Conservation (phyloP, 1,140 invertebrate genomes). For the Anoplolepis gracilipes region DNA sequence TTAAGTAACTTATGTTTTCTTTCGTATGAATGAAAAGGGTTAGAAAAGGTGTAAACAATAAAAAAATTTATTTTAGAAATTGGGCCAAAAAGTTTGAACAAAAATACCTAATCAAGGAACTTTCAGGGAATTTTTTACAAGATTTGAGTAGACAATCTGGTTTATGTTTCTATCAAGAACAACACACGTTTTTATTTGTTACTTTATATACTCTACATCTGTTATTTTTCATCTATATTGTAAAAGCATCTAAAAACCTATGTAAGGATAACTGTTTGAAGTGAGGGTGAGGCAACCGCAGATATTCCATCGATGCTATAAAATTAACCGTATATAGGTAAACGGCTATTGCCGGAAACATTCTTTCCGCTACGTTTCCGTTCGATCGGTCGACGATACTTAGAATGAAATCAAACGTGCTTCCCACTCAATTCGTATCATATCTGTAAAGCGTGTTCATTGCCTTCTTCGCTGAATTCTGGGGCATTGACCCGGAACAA, state of each 20-base stretch:
- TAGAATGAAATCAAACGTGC: conserved; percentile 53
- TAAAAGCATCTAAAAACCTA: not conserved
- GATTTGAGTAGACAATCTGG: too few species aligned
- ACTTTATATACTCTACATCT: not conserved
- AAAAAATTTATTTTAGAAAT: too few species aligned
- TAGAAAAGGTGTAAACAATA: too few species aligned
- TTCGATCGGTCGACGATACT: conserved; percentile 41
- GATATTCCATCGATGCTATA: not conserved
- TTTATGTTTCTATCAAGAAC: not conserved
- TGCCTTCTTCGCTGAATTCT: conserved; percentile 65
- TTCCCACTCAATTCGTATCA: conserved; percentile 44
- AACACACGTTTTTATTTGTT: not conserved
- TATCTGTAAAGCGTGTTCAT: conserved; percentile 36
- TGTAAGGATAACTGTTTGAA: not conserved
- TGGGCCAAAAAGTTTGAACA: too few species aligned
- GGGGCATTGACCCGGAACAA: conserved; percentile 78
- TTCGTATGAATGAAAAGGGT: too few species aligned
- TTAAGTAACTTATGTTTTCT: too few species aligned
- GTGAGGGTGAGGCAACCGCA: not conserved
- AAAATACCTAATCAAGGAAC: too few species aligned
- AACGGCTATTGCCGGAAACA: not conserved
- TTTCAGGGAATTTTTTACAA: too few species aligned
- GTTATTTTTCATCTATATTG: not conserved
- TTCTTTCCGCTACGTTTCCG: conserved; percentile 22
- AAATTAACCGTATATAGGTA: not conserved